A percentile compares a stretch with the other conserved stretches of the same genome.
phyloP scores from a whole-genome alignment of 2,797 vertebrate species.

The Pitangus sulphuratus region DNA sequence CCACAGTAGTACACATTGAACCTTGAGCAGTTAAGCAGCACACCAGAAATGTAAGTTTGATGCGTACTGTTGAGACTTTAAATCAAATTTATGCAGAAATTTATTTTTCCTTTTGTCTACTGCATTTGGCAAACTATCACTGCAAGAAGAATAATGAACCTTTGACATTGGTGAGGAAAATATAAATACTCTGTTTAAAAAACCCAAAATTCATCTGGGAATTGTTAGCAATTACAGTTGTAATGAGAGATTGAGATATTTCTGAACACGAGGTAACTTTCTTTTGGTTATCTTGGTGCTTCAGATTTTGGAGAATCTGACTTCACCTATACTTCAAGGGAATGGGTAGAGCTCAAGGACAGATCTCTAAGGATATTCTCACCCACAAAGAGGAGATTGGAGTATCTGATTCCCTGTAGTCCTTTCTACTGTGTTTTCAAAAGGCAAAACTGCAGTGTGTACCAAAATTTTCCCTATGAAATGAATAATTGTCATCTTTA shows the following conservation, averaged over 20 bases:
- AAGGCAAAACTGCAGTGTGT: background rate
- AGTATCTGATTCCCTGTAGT: background rate
- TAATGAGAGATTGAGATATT: background rate
- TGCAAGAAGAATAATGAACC: background rate
- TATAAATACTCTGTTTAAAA: background rate
- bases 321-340: background rate
- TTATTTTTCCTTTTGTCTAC: background rate
- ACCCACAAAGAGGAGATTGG: background rate
- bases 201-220: background rate
- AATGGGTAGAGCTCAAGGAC: background rate
- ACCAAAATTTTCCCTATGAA: background rate
- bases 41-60: constrained; percentile 30
- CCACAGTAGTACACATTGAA: rapidly evolving
- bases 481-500: background rate
- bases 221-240: background rate
- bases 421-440: background rate
- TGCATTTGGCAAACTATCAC: background rate
- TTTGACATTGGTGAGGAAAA: background rate
- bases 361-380: background rate
- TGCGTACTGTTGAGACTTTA: background rate
- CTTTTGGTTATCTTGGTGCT: background rate
- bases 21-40: background rate
- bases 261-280: background rate
- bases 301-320: background rate
- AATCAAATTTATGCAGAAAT: background rate